phyloP scores from a whole-genome alignment of 2,797 vertebrate species.

The Sandelia bainsii region DNA sequence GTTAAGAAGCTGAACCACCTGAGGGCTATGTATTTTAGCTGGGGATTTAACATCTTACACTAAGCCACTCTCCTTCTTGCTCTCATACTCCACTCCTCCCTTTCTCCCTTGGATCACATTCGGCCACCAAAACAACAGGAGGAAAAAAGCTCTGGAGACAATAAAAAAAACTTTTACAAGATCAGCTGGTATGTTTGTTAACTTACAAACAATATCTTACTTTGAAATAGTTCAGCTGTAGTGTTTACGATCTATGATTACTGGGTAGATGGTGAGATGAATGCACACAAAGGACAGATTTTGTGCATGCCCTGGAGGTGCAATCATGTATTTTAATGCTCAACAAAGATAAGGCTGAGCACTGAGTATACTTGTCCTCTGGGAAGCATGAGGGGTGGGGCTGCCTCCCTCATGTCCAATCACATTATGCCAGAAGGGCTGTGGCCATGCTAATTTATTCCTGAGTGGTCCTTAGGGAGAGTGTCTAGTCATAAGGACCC shows the following conservation, averaged over 20 bases:
- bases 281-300: constrained; percentile 73
- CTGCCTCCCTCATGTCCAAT: constrained; percentile 78
- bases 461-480: constrained; percentile 80
- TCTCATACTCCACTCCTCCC: constrained; percentile 49
- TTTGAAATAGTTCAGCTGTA: constrained; percentile 46
- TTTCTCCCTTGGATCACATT: constrained; percentile 52
- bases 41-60: constrained; percentile 77
- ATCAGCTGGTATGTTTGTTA: constrained; percentile 61
- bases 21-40: constrained; percentile 77
- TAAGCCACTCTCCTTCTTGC: constrained; percentile 70
- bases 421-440: constrained; percentile 79
- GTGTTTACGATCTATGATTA: constrained; percentile 68
- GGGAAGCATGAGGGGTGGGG: constrained; percentile 70
- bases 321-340: constrained; percentile 82
- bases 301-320: constrained; percentile 72
- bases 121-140: constrained; percentile 56
- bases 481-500: constrained; percentile 80
- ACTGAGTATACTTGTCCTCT: constrained; percentile 68
- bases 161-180: constrained; percentile 53
- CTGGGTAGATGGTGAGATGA: constrained; percentile 50
- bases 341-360: constrained; percentile 78
- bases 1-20: constrained; percentile 79
- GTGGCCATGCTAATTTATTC: constrained; percentile 82
- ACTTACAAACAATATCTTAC: constrained; percentile 63
- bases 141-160: constrained; percentile 53